These are phyloP conservation scores for Sphinx pinastri DNA, from an alignment of 2,888 invertebrate species.

Conservation along the genomic window DNA sequence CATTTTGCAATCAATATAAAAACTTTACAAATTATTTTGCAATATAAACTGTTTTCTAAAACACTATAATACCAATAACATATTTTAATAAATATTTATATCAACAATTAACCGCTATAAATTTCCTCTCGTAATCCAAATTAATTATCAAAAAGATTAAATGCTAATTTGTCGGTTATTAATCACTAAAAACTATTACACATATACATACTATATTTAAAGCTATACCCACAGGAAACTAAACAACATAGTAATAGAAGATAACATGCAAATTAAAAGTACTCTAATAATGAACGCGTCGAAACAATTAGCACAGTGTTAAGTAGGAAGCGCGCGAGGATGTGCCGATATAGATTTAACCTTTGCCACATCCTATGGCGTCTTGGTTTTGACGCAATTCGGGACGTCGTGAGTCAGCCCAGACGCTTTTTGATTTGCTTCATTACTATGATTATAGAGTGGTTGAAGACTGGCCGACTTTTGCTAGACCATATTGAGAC, in stretches of 20 bases:
- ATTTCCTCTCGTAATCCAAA: too few species aligned
- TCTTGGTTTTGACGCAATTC: conserved; percentile 66
- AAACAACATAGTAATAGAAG: conserved; percentile 32
- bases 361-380: conserved; percentile 76
- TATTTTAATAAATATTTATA: too few species aligned
- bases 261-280: conserved; percentile 46
- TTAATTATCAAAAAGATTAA: too few species aligned
- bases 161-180: too few species aligned
- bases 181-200: too few species aligned
- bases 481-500: not conserved
- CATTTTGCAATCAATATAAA: too few species aligned
- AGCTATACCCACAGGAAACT: not conserved
- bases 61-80: too few species aligned
- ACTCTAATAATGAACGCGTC: conserved; percentile 47
- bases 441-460: not conserved
- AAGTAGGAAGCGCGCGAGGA: conserved; percentile 79
- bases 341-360: conserved; percentile 80
- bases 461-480: too few species aligned
- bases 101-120: too few species aligned
- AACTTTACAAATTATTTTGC: too few species aligned
- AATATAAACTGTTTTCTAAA: too few species aligned
- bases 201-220: too few species aligned
- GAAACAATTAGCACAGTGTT: conserved; percentile 67
- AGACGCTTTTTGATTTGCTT: conserved; percentile 24
- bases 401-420: conserved; percentile 12